Evolutionary conservation across 2,113 vertebrate species (phyloP), one percentile per base, ranked within the genome.

Genomic region (Sander lucioperca): DNA sequence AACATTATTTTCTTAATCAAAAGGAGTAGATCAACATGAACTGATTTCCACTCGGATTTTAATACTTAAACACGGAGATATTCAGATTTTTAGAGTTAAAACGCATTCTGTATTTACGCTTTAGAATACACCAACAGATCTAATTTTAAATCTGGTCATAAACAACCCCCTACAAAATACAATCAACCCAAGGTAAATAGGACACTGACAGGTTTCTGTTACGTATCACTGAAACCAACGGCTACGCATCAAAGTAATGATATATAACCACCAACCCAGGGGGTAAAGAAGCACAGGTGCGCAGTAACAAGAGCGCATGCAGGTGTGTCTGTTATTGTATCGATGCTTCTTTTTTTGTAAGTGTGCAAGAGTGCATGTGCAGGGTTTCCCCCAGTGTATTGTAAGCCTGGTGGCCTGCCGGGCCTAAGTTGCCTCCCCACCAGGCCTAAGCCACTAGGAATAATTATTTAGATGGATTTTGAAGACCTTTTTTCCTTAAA

Each of bases 261-360:
- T 16, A 47, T 53, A 21, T 43, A 69, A 36, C 36, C 27, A 15
- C 61, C 27, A 63, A 79, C 23, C 57, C 8, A 0, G 5, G 3
- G 39, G 72, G 62, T 78, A 36, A 62, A 69, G 64, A 79, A 66
- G 27, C 57, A 58, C 74, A 74, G 50, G 30, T 84, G 71, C 78
- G 84, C 39, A 70, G 69, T 77, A 76, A 78, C n/a, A 75, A 50
- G 58, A 85, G 25, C 18, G 9, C n/a, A 62, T 33, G 48, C 77
- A 79, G 65, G 54, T 80, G 82, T 83, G 76, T 73, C 72, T 80
- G 64, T 84, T 79, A 23, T 48, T 65, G 82, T 64, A 30, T 72
- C 50, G 5, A 53, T 71, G 68, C 0, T 64, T 66, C 23, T 8
- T 71, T 63, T 21, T 71, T 72, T 57, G 27, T 18, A 36, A 72